These are phyloP conservation scores for Vicugna pacos DNA, from an alignment of 2,113 vertebrate species.

Conservation along the genomic window DNA sequence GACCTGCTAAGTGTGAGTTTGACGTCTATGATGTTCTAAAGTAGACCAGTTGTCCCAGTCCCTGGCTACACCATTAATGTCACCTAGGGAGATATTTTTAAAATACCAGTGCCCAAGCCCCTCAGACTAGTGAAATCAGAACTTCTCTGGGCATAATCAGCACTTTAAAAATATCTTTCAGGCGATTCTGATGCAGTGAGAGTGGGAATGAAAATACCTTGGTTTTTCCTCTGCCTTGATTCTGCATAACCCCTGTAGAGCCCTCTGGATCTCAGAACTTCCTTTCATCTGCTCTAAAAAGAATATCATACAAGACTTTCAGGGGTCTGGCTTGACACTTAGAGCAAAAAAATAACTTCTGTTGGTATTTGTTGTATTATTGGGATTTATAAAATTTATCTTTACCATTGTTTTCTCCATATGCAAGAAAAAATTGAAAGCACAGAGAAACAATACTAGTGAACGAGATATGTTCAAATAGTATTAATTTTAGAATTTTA, in stretches of 20 bases:
- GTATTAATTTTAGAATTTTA: slow-evolving; percentile 15
- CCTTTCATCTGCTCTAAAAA: background rate
- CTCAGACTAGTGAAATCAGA: background rate
- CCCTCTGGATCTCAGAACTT: background rate
- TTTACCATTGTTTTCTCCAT: background rate
- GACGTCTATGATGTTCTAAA: background rate
- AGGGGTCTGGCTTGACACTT: background rate
- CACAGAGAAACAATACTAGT: background rate
- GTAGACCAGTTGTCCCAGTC: background rate
- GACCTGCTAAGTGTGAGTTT: background rate
- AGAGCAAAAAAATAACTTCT: background rate
- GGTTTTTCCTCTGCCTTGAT: background rate
- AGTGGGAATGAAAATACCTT: background rate
- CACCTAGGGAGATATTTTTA: background rate
- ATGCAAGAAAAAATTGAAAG: slow-evolving; percentile 5
- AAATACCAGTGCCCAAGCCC: background rate
- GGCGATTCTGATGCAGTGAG: background rate
- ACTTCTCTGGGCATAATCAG: background rate
- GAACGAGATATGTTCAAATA: slow-evolving; percentile 4
- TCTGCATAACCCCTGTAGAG: background rate
- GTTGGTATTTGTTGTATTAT: background rate
- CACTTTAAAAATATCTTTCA: background rate
- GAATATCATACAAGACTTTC: background rate
- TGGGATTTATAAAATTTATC: background rate
- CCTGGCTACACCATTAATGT: background rate